Conservation (phyloP, 2,797 vertebrate species). For the Premnoplex brunnescens region DNA sequence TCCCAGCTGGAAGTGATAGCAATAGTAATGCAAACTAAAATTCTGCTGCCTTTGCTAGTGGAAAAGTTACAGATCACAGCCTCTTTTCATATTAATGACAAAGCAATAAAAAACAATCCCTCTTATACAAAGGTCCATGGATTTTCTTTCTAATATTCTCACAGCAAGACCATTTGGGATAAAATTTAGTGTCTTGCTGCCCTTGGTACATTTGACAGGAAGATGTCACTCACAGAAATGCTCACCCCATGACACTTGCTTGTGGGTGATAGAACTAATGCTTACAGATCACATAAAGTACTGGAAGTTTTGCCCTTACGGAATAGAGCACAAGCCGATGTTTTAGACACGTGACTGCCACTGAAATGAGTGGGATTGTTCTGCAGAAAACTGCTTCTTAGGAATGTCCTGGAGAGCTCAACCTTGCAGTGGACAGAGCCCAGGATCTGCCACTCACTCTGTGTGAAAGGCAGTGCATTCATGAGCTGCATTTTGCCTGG, state of each 20-base stretch:
- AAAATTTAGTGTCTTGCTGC: not conserved
- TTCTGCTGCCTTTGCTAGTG: not conserved
- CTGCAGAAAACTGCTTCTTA: not conserved
- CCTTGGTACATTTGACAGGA: not conserved
- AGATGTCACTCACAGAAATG: not conserved
- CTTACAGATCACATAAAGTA: not conserved
- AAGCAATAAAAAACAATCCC: not conserved
- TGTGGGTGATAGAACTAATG: not conserved
- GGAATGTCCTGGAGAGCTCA: not conserved
- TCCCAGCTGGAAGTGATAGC: not conserved
- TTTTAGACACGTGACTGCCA: not conserved
- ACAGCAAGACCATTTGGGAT: not conserved
- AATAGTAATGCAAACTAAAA: conserved; percentile 8
- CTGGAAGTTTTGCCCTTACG: not conserved
- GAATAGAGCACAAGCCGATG: not conserved
- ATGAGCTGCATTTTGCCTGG: not conserved
- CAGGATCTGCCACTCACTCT: not conserved
- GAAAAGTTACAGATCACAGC: not conserved
- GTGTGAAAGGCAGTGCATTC: not conserved
- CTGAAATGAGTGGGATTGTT: not conserved
- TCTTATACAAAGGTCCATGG: not conserved
- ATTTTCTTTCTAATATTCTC: not conserved
- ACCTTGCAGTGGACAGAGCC: not conserved
- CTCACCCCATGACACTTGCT: not conserved
- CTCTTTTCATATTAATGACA: not conserved